phyloP scores from a whole-genome alignment of 2,888 invertebrate genomes.

The Hypena proboscidalis region DNA sequence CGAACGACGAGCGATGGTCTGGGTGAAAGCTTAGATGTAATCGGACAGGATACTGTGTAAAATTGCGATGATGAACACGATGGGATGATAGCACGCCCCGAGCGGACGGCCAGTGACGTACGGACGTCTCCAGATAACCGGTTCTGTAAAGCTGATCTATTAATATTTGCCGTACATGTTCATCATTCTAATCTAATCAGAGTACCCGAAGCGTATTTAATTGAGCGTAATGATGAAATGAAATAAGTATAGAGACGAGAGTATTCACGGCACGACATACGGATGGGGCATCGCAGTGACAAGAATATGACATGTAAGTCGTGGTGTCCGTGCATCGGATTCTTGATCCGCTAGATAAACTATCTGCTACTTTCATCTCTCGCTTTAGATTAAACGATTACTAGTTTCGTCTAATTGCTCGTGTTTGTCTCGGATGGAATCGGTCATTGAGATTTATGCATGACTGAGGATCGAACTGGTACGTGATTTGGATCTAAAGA shows the following conservation, averaged over 20 bases:
- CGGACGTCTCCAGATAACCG: constrained; percentile 46
- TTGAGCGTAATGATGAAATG: constrained; percentile 52
- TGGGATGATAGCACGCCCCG: constrained; percentile 38
- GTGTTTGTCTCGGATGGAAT: constrained; percentile 68
- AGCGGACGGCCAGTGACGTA: constrained; percentile 47
- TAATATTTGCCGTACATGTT: constrained; percentile 46
- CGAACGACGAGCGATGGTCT: constrained; percentile 56
- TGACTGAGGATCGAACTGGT: constrained; percentile 56
- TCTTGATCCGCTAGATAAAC: constrained; percentile 53
- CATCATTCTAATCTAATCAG: constrained; percentile 46
- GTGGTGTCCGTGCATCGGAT: constrained; percentile 46
- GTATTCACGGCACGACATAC: constrained; percentile 40
- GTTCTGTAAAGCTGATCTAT: constrained; percentile 44
- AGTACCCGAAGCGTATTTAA: constrained; percentile 47
- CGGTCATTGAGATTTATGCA: constrained; percentile 70
- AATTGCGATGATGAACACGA: constrained; percentile 49
- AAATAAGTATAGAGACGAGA: constrained; percentile 42
- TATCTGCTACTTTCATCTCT: constrained; percentile 82
- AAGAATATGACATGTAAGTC: constrained; percentile 62
- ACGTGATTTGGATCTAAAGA: constrained; percentile 48
- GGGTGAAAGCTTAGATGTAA: constrained; percentile 76
- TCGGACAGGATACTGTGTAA: constrained; percentile 60
- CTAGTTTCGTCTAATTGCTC: constrained; percentile 79
- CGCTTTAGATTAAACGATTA: constrained; percentile 78
- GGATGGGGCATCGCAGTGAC: constrained; percentile 61